Evolutionary conservation across 2,888 invertebrate genomes (phyloP), one percentile per base, ranked within the genome.

Genomic region (Hemicrepidius hirtus): DNA sequence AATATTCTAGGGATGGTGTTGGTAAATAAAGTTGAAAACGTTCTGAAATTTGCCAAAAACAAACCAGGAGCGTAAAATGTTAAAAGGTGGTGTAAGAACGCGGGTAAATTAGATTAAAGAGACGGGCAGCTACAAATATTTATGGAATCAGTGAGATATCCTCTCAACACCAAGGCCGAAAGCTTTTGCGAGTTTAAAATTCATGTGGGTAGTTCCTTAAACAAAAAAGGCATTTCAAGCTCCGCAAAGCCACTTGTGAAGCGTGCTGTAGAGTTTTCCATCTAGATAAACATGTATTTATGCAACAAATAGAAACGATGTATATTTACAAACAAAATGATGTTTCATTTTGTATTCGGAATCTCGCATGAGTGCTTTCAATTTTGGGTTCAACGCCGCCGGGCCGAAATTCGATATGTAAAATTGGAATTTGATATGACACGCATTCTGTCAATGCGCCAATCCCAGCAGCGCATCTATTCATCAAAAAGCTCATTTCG

Each of bases 291-390:
- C 71, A 73, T 68, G 64, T 63, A 68, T 68, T 68, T 68, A 57
- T 65, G 68, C 59, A 64, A 64, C 65, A 68, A 70, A 73, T 68
- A 64, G 50, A 60, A 57, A 46, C 66, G 50, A 37, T 65, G 53
- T 71, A 74, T 75, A 76, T 78, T 75, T 78, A 74, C 76, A 76
- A 77, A 78, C 76, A 78, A 76, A 77, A 78, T 78, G 75, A 76
- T 75, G 76, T 72, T 74, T 75, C 76, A 69, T 77, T 76, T 76
- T 72, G 68, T 71, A 77, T 78, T 76, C 71, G 71, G 71, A 77
- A 75, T 76, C 62, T 65, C 72, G 69, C 70, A 71, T 77, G 72
- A 71, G 68, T 75, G 73, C 74, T 75, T 77, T 77, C 77, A 77
- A 78, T 77, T 78, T 78, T 71, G 68, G 65, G 71, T 76, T 73